Base-by-base conservation (phyloP, 2,888 invertebrate genomes). In the Megastigmus dorsalis region DNA sequence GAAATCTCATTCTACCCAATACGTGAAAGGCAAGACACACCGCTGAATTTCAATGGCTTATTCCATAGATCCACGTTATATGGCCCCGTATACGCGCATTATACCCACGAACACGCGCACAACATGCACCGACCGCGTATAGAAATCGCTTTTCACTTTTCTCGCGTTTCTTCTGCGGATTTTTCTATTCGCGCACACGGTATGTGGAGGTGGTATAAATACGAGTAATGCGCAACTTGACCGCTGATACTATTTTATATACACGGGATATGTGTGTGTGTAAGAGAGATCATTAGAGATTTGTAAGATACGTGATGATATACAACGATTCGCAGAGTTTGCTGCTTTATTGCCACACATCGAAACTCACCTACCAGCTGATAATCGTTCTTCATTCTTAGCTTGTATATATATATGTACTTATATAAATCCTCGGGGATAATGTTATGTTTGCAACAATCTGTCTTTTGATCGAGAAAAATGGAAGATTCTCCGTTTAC, bases 101-200 rank as follows among this genome's bases (percentile, higher is more conserved):
- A 57, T 9, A 38, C 7, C 7, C 28, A 13, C 23, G 2, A 23
- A 5, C 7, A 36, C 18, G 26, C 5, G 36, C 30, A 1, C 0
- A 18, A 9, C n/a, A 18, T n/a, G 9, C 13, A 28, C 28, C 1
- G 15, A 0, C 5, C 5, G 38, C 10, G 38, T 2, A 48, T 62
- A 68, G 73, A 74, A 74, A 74, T 55, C 62, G 38, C 67, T 67
- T 68, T 68, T 67, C 73, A 30, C 50, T 74, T 68, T 67, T 60
- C 30, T 52, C 59, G 13, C 20, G 23, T 69, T 48, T 43, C 43
- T 52, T 52, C 48, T 55, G n/a, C n/a, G 23, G 36, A 57, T 13
- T 26, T 57, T 57, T 67, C 55, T n/a, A n/a, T 13, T 36, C 62
- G 23, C 36, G 30, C 18, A 20, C 15, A 36, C 5, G 18, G 7